phyloP scores from a whole-genome alignment of 2,797 vertebrate species.

The Strix occidentalis region DNA sequence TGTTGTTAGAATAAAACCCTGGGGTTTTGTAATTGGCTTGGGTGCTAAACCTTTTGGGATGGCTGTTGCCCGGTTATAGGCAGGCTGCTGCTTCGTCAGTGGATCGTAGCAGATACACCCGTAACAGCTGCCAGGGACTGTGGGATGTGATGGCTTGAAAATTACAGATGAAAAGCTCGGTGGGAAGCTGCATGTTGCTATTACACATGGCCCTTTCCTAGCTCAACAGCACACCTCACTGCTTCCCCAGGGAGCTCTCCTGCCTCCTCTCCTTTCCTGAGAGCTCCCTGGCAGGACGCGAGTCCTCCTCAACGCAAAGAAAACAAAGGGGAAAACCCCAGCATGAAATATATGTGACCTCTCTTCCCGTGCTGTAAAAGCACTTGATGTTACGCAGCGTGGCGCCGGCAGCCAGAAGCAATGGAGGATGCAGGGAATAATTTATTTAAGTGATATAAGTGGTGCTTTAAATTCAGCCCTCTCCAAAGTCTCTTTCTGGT shows the following conservation, averaged over 20 bases:
- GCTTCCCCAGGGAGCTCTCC: not conserved
- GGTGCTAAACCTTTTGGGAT: not conserved
- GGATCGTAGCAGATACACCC: not conserved
- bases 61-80: not conserved
- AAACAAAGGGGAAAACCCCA: not conserved
- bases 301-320: not conserved
- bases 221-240: accelerated
- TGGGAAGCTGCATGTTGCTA: not conserved
- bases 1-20: not conserved
- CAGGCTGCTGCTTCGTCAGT: not conserved
- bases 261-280: not conserved
- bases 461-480: not conserved
- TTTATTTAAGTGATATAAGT: not conserved
- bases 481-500: not conserved
- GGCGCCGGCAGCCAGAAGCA: not conserved
- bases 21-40: not conserved
- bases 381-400: not conserved
- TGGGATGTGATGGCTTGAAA: not conserved
- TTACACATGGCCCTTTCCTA: not conserved
- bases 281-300: accelerated
- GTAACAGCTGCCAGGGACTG: accelerated
- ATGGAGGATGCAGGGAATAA: not conserved
- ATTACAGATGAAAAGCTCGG: not conserved
- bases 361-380: not conserved
- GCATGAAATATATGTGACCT: accelerated